Base-by-base conservation (phyloP, 1,140 invertebrate species). In the Microplitis demolitor region DNA sequence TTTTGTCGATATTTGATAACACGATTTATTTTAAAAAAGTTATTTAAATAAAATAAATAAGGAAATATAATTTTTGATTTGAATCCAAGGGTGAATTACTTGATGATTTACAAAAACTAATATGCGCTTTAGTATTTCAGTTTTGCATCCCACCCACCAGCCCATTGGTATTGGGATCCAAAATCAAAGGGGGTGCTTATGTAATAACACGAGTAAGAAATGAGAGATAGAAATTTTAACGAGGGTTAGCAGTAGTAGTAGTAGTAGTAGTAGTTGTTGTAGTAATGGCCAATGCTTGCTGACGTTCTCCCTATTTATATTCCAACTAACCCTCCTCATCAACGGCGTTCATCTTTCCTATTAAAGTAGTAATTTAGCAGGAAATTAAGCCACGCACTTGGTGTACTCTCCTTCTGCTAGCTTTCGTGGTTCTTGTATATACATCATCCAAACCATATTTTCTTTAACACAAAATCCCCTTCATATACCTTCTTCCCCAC, bases 321-420 rank as follows among this genome's bases (percentile, higher is more conserved):
- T 87, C 87, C 80, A 78, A 80, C 84, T 85, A 85, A 86, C 87
- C 85, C 86, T 87, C 84, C 85, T 86, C 85, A 86, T 86, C 85
- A 87, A 83, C 85, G 77, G 78, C 86, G 83, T 87, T 87, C 87
- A 87, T 87, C 85, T 87, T 87, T 87, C 84, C 85, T 85, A 87
- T 88, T 88, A 87, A 87, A 88, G 87, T 87, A 87, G 86, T 87
- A 88, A 88, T 88, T 88, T 88, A 87, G 87, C 87, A 87, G 87
- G 87, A 88, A 87, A 88, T 88, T 87, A 88, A 87, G 85, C 85
- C 80, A 87, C 83, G 85, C 82, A 86, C 82, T 82, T 75, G 81
- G 75, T 60, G 61, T 63, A 76, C 79, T 74, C 74, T 73, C 78
- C 77, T 78, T 79, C 82, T 79, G 78, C 76, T 75, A 69, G 66